Percentiles rank a stretch among this genome's conserved stretches.
Evolutionary conservation across 37 sponge, comb jelly and placozoan genomes (phyloP).

Genomic region (Crambe crambe): DNA sequence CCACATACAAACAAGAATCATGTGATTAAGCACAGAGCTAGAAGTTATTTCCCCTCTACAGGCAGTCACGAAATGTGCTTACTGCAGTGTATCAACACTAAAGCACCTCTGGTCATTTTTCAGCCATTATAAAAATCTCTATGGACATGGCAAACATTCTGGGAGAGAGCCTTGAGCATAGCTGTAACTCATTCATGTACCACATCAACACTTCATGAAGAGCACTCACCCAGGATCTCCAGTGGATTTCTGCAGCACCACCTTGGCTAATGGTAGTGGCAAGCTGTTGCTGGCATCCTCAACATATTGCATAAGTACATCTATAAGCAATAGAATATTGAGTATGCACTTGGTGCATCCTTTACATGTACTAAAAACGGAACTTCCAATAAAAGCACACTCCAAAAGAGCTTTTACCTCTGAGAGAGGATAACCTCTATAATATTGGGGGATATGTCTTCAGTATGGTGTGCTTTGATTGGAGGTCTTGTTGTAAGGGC

Average conservation of each 20-base stretch:
- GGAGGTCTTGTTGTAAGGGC: too few species aligned
- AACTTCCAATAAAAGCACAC: too few species aligned
- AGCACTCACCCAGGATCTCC: slow-evolving; percentile 32
- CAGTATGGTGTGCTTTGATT: too few species aligned
- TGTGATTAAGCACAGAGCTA: neutral
- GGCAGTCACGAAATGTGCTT: too few species aligned
- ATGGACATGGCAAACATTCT: neutral
- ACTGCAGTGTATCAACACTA: neutral
- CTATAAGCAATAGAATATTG: neutral
- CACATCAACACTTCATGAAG: neutral
- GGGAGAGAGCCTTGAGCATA: neutral
- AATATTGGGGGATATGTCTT: too few species aligned
- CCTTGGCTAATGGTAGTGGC: slow-evolving; percentile 38
- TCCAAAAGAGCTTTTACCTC: too few species aligned
- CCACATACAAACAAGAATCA: neutral
- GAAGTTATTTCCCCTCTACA: neutral
- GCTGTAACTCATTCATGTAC: too few species aligned
- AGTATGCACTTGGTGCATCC: neutral
- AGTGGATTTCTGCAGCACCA: neutral
- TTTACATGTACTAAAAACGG: too few species aligned
- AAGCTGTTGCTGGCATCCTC: slow-evolving; percentile 8
- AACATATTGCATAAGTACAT: slow-evolving; percentile 18
- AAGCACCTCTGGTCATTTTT: too few species aligned
- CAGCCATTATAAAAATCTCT: neutral
- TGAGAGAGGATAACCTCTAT: too few species aligned